phyloP scores from a whole-genome alignment of 2,797 vertebrate species.

The Gymnoscopelus microlampas region DNA sequence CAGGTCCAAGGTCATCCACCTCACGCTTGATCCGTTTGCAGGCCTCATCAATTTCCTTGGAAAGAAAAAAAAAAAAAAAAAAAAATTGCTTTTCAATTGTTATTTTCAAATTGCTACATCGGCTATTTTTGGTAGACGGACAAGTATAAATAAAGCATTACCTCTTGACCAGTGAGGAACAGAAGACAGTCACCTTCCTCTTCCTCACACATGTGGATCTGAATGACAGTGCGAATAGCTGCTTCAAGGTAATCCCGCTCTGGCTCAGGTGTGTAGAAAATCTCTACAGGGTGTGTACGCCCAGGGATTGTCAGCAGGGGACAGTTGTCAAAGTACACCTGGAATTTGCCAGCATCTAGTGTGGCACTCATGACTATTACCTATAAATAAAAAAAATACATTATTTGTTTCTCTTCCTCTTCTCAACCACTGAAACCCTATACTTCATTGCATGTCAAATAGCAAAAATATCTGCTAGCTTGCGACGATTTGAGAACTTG shows the following conservation, averaged over 20 bases:
- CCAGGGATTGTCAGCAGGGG: conserved; percentile 98
- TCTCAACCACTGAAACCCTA: too few relatives aligned
- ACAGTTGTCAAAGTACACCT: conserved; percentile 98
- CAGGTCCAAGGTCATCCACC: conserved; percentile 96
- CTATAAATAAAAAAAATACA: conserved; percentile 64
- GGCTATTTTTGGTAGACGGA: too few relatives aligned
- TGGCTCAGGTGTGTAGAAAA: conserved; percentile 98
- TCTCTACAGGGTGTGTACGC: conserved; percentile 98
- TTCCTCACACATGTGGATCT: conserved; percentile 99
- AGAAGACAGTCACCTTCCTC: conserved; percentile 97
- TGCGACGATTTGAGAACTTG: too few relatives aligned
- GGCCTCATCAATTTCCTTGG: conserved; percentile 95
- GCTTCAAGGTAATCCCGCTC: conserved; percentile 98
- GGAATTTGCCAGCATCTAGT: conserved; percentile 97
- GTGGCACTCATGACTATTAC: conserved; percentile 99
- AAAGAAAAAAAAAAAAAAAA: too few relatives aligned
- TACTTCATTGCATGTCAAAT: too few relatives aligned
- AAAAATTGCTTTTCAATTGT: too few relatives aligned
- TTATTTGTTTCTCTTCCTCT: neutral
- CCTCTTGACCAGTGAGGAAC: conserved; percentile 99
- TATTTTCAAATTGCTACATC: too few relatives aligned
- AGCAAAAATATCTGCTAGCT: too few relatives aligned
- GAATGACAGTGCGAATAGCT: conserved; percentile 97
- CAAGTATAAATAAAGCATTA: conserved; percentile 53
- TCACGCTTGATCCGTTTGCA: conserved; percentile 99